These are phyloP conservation scores for Aporophyla lueneburgensis DNA, from an alignment of 2,888 invertebrate species.

Conservation along the genomic window DNA sequence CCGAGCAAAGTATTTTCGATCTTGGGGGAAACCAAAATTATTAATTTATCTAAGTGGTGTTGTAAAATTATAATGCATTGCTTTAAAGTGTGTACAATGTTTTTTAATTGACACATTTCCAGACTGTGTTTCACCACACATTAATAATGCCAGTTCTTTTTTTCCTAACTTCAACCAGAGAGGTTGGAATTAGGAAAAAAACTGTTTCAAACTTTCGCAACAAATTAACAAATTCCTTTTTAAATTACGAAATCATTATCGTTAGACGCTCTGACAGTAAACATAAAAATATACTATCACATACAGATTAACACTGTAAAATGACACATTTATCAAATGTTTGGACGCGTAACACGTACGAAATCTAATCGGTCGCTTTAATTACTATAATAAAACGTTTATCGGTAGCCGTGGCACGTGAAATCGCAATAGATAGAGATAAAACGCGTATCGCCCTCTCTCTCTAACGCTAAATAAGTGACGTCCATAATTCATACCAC, in stretches of 20 bases:
- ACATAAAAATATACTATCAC: slow-evolving; percentile 78
- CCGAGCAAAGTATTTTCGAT: slow-evolving; percentile 8
- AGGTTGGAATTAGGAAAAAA: too few species aligned
- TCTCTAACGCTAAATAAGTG: slow-evolving; percentile 83
- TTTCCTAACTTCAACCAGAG: not conserved
- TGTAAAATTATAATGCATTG: not conserved
- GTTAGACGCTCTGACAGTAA: slow-evolving; percentile 71
- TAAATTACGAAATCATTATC: slow-evolving; percentile 77
- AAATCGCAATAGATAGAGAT: slow-evolving; percentile 85
- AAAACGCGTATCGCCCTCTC: slow-evolving; percentile 81
- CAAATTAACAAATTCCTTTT: slow-evolving; percentile 24
- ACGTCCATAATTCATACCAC: slow-evolving; percentile 88
- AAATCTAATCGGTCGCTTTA: slow-evolving; percentile 85
- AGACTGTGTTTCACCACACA: not conserved
- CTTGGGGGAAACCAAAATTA: slow-evolving; percentile 18
- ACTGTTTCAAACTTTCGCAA: slow-evolving; percentile 4
- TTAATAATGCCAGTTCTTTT: not conserved
- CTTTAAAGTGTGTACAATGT: not conserved
- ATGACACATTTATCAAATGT: slow-evolving; percentile 85
- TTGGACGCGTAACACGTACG: slow-evolving; percentile 82
- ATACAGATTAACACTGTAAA: slow-evolving; percentile 80
- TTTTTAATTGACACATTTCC: not conserved
- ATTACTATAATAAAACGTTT: slow-evolving; percentile 89
- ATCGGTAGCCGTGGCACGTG: slow-evolving; percentile 86
- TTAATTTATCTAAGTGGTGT: not conserved